A percentile compares a stretch with the other conserved stretches of the same genome.
phyloP scores from a whole-genome alignment of 2,888 invertebrate species.

The Pristionchus exspectatus region DNA sequence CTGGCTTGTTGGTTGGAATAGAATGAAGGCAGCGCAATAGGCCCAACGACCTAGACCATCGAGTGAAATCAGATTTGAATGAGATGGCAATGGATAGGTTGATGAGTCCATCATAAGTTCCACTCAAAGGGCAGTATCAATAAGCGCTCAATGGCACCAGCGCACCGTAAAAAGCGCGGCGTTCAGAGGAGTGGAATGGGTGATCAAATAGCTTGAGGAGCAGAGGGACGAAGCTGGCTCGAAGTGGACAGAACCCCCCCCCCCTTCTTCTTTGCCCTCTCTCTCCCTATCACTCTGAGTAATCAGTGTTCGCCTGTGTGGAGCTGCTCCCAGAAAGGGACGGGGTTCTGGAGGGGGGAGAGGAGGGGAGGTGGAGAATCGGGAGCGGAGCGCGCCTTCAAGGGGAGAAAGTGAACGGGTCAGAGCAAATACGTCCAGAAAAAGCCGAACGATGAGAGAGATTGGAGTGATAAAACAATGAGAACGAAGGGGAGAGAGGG shows the following conservation, averaged over 20 bases:
- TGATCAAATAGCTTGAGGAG: neutral
- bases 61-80: too few relatives aligned
- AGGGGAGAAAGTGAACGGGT: constrained; percentile 28
- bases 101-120: neutral
- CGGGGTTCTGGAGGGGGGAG: constrained; percentile 16
- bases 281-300: constrained; percentile 38
- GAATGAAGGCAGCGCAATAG: too few relatives aligned
- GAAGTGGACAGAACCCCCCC: constrained; percentile 44
- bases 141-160: constrained; percentile 7
- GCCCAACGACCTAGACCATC: too few relatives aligned
- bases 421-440: constrained; percentile 31
- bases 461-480: neutral
- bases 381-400: constrained; percentile 29
- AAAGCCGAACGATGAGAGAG: constrained; percentile 26
- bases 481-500: constrained; percentile 30
- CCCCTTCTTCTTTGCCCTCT: constrained; percentile 37
- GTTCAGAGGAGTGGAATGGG: neutral
- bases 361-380: neutral
- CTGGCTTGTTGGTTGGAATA: too few relatives aligned
- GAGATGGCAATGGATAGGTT: too few relatives aligned
- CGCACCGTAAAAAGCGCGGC: neutral
- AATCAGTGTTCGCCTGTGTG: constrained; percentile 17
- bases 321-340: constrained; percentile 22
- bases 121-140: neutral
- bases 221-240: neutral